These are phyloP conservation scores for Zhuqinia jingwanae DNA, from an alignment of 2,888 invertebrate genomes.

Conservation along the genomic window DNA sequence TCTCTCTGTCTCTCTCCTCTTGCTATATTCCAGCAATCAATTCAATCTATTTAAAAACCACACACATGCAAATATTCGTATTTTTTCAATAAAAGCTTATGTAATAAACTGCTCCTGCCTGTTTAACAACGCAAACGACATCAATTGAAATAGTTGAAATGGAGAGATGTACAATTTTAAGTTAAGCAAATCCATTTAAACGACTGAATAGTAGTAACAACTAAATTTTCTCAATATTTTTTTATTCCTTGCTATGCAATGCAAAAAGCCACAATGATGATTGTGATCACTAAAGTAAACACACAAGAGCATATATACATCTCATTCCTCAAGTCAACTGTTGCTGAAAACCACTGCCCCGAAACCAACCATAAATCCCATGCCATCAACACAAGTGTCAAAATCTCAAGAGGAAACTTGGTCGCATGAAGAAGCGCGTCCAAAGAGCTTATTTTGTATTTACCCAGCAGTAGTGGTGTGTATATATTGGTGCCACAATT, in stretches of 20 bases:
- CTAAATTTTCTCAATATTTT: background rate
- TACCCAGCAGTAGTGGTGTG: no score
- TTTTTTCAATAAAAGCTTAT: no score
- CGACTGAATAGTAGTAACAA: no score
- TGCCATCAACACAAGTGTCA: conserved; percentile 43
- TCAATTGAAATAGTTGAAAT: no score
- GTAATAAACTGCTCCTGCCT: no score
- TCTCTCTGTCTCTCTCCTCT: no score
- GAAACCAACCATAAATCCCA: conserved; percentile 43
- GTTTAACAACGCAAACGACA: no score
- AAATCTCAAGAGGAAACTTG: conserved; percentile 32
- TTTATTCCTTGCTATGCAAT: background rate
- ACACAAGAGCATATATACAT: background rate
- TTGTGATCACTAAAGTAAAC: background rate
- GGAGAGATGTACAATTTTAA: no score
- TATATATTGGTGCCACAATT: no score
- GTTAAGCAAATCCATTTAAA: no score
- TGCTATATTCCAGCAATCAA: conserved; percentile 8
- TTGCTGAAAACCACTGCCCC: conserved; percentile 7
- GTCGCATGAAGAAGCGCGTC: background rate
- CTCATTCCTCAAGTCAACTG: conserved; percentile 15
- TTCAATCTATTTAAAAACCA: background rate
- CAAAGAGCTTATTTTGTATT: no score
- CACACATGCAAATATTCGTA: background rate
- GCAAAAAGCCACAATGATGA: background rate